phyloP scores from a whole-genome alignment of 2,888 invertebrate species.

The Adela reaumurella region DNA sequence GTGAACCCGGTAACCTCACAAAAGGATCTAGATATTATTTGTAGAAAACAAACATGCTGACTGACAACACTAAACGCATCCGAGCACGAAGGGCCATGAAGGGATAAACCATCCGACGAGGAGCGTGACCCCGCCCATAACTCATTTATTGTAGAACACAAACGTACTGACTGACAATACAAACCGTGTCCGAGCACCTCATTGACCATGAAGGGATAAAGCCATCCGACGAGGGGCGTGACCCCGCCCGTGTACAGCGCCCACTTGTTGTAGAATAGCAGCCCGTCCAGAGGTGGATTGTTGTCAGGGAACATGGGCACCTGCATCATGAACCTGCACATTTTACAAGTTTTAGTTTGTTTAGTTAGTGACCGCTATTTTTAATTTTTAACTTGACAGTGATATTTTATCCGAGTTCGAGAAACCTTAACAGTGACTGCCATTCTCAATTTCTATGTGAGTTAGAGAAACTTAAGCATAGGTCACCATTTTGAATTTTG shows the following conservation, averaged over 20 bases:
- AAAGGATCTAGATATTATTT: too few species aligned
- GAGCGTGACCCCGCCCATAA: conserved; percentile 74
- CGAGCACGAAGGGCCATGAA: conserved; percentile 80
- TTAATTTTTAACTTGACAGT: too few species aligned
- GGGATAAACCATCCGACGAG: conserved; percentile 89
- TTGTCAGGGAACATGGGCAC: conserved; percentile 31
- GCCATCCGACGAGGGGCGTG: conserved; percentile 90
- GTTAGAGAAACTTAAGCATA: too few species aligned
- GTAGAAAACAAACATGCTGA: too few species aligned
- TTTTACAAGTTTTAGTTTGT: too few species aligned
- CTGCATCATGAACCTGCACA: conserved; percentile 33
- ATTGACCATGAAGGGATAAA: conserved; percentile 83
- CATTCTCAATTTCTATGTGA: too few species aligned
- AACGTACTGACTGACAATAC: too few species aligned
- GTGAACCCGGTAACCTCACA: too few species aligned
- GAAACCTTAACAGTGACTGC: too few species aligned
- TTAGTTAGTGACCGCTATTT: too few species aligned
- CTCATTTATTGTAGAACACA: conserved; percentile 20
- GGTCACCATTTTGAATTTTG: too few species aligned
- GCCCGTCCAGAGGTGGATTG: conserved; percentile 68
- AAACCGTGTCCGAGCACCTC: conserved; percentile 59
- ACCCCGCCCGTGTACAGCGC: conserved; percentile 73
- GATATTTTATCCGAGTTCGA: too few species aligned
- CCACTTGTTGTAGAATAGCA: conserved; percentile 86
- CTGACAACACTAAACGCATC: conserved; percentile 11